Evolutionary conservation across 2,113 vertebrate genomes (phyloP).

Genomic region (Typhlomys cinereus): DNA sequence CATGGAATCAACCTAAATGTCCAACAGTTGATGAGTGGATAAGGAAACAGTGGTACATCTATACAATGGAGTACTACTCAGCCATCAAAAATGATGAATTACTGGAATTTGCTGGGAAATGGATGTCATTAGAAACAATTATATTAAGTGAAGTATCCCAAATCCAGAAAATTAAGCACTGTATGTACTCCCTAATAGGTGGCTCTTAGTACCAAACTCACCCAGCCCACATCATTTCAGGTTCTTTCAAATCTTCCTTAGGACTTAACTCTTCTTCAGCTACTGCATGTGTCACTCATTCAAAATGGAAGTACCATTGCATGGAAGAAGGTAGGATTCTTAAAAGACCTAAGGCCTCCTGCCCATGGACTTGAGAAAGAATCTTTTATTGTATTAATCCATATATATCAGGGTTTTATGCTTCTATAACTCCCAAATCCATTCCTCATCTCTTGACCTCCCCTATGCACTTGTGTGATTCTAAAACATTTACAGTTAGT

Average conservation of each 20-base stretch:
- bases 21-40: no score
- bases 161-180: no score
- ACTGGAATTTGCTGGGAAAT: no score
- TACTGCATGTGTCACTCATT: neutral
- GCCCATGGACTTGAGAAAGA: neutral
- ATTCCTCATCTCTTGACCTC: neutral
- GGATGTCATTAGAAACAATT: no score
- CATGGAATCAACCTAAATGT: no score
- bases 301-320: neutral
- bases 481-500: neutral
- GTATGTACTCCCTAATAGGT: no score
- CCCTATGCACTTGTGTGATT: neutral
- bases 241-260: slow-evolving; percentile 9
- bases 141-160: no score
- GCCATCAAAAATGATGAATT: no score
- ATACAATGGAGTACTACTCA: no score
- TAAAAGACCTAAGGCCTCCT: neutral
- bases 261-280: neutral
- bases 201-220: no score
- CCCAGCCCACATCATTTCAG: neutral
- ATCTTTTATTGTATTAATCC: neutral
- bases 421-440: neutral
- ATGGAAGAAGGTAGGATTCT: neutral
- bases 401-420: slow-evolving; percentile 22
- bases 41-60: no score